Conservation (phyloP, 2,797 vertebrate genomes). For the Mormyrops boulengeri region DNA sequence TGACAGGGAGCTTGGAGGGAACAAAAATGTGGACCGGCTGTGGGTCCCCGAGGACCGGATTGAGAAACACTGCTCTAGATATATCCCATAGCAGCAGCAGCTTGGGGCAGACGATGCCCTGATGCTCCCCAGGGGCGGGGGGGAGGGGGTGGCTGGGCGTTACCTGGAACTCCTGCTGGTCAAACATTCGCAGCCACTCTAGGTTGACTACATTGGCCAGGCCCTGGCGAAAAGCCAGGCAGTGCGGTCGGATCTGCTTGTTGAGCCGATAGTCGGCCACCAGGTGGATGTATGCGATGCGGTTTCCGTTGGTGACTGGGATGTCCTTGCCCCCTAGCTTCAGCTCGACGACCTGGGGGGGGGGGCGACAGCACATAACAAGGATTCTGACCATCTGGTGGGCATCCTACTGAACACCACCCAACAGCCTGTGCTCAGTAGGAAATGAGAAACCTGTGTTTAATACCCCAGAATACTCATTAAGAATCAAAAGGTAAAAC, state of each 20-base stretch:
- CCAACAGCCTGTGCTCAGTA: neutral
- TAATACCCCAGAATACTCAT: neutral
- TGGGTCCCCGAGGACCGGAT: too few species aligned
- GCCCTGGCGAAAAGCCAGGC: conserved; percentile 69
- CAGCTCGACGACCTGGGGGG: conserved; percentile 90
- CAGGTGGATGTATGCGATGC: conserved; percentile 94
- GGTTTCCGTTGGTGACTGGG: conserved; percentile 88
- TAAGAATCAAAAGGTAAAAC: neutral
- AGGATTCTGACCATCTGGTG: neutral
- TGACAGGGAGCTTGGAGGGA: too few species aligned
- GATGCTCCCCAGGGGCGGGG: neutral
- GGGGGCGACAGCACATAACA: conserved; percentile 38
- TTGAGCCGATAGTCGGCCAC: conserved; percentile 96
- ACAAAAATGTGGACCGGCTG: too few species aligned
- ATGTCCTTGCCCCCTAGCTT: conserved; percentile 94
- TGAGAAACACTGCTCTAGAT: neutral
- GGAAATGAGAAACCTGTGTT: neutral
- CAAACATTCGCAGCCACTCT: conserved; percentile 98
- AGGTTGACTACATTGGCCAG: conserved; percentile 74
- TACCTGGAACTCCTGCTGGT: conserved; percentile 86
- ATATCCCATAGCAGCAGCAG: neutral
- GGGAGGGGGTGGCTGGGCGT: neutral
- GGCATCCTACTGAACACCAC: neutral
- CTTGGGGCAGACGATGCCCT: neutral
- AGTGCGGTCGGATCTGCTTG: conserved; percentile 92